Conservation (phyloP, 64 coral and sea anemone genomes). For the Montipora cactus region DNA sequence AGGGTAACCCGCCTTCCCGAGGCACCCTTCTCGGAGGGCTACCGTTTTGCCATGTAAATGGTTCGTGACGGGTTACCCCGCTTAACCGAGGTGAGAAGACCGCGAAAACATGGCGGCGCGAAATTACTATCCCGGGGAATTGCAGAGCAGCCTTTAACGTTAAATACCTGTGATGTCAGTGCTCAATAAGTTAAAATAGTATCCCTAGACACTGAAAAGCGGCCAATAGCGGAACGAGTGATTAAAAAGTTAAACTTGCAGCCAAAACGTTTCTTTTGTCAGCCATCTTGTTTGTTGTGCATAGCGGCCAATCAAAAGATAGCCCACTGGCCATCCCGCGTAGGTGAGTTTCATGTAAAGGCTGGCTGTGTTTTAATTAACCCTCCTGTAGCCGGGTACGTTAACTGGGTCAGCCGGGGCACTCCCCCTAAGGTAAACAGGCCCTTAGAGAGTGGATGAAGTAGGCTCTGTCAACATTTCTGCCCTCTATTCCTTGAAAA, state of each 20-base stretch:
- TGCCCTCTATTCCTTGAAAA: no score
- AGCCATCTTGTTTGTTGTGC: neutral
- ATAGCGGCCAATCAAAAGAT: neutral
- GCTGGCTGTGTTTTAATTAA: neutral
- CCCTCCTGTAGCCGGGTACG: neutral
- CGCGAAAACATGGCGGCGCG: neutral
- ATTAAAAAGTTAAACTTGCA: neutral
- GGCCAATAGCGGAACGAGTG: neutral
- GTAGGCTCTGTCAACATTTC: no score
- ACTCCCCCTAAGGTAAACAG: neutral
- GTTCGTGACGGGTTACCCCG: neutral
- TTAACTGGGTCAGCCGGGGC: neutral
- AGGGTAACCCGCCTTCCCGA: neutral
- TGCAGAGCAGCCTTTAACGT: neutral
- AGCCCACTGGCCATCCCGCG: neutral
- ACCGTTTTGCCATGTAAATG: neutral
- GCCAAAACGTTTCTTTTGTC: neutral
- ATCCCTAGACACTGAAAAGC: neutral
- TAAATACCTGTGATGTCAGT: neutral
- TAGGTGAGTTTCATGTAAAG: neutral
- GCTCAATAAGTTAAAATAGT: neutral
- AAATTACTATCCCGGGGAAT: neutral
- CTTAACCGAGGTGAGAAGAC: neutral
- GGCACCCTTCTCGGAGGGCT: neutral
- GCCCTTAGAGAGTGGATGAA: neutral